phyloP scores from a whole-genome alignment of 2,888 invertebrate species.

The Patella ulyssiponensis region DNA sequence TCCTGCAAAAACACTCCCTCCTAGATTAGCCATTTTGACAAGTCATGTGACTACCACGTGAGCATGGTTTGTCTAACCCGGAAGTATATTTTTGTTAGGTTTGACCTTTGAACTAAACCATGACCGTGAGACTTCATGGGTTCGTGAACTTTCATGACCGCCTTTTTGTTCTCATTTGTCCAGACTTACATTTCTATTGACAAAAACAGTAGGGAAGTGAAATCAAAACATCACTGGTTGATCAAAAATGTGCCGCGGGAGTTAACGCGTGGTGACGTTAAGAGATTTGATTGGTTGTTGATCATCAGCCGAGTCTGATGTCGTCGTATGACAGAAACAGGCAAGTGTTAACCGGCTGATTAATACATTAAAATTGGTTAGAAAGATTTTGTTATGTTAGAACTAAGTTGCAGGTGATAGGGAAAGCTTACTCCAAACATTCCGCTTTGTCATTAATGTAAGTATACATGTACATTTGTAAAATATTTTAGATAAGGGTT shows the following conservation, averaged over 20 bases:
- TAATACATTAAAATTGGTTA: not conserved
- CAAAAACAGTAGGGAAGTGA: too few relatives aligned
- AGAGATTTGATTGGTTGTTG: slow-evolving; percentile 54
- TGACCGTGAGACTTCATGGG: not conserved
- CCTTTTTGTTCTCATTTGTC: not conserved
- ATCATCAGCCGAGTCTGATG: slow-evolving; percentile 45
- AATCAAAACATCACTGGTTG: not conserved
- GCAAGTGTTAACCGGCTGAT: not conserved
- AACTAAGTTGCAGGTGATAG: too few relatives aligned
- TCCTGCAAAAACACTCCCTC: slow-evolving; percentile 62
- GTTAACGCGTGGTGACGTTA: slow-evolving; percentile 29
- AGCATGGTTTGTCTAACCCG: slow-evolving; percentile 31
- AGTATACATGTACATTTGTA: too few relatives aligned
- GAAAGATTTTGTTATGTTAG: slow-evolving; percentile 5
- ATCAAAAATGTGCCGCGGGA: slow-evolving; percentile 28
- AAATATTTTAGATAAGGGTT: too few relatives aligned
- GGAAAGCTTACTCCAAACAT: too few relatives aligned
- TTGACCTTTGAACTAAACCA: not conserved
- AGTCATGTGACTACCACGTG: slow-evolving; percentile 37
- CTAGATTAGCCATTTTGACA: slow-evolving; percentile 59
- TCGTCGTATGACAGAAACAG: slow-evolving; percentile 10
- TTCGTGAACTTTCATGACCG: not conserved
- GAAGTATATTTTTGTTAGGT: slow-evolving; percentile 26
- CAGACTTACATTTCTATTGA: not conserved
- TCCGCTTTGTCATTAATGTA: too few relatives aligned